Conservation (phyloP, 2,113 vertebrate genomes). For the Lota lota region DNA sequence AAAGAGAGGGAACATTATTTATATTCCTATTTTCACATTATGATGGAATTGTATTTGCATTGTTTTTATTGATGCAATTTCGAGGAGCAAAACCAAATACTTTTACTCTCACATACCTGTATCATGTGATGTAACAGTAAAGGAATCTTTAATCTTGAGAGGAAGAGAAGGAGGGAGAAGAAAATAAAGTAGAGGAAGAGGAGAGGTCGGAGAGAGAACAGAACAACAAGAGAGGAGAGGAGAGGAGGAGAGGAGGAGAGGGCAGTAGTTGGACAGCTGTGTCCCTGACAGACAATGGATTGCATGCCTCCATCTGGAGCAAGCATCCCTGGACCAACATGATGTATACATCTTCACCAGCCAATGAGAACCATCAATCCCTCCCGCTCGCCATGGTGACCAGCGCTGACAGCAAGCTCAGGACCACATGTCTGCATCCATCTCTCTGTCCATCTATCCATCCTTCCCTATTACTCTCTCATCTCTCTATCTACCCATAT, state of each 20-base stretch:
- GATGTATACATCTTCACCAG: slow-evolving; percentile 96
- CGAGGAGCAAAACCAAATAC: too few species aligned
- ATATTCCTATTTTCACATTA: too few species aligned
- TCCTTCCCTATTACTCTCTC: neutral
- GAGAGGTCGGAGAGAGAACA: too few species aligned
- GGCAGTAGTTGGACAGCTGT: slow-evolving; percentile 86
- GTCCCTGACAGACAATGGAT: slow-evolving; percentile 98
- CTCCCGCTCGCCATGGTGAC: slow-evolving; percentile 77
- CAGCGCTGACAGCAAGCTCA: slow-evolving; percentile 79
- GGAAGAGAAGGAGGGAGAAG: too few species aligned
- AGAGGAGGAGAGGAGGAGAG: slow-evolving; percentile 24
- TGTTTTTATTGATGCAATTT: too few species aligned
- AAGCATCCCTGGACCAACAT: slow-evolving; percentile 92
- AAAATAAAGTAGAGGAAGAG: too few species aligned
- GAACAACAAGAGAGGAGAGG: neutral
- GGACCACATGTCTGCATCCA: neutral
- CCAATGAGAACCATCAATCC: slow-evolving; percentile 94
- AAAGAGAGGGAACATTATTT: too few species aligned
- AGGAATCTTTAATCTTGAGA: too few species aligned
- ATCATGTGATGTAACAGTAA: too few species aligned
- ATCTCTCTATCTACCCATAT: neutral
- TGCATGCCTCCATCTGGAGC: slow-evolving; percentile 94
- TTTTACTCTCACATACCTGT: too few species aligned
- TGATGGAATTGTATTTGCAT: too few species aligned
- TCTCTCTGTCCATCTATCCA: neutral